Base-by-base conservation (phyloP, 2,888 invertebrate genomes). In the Aleiodes alternator region DNA sequence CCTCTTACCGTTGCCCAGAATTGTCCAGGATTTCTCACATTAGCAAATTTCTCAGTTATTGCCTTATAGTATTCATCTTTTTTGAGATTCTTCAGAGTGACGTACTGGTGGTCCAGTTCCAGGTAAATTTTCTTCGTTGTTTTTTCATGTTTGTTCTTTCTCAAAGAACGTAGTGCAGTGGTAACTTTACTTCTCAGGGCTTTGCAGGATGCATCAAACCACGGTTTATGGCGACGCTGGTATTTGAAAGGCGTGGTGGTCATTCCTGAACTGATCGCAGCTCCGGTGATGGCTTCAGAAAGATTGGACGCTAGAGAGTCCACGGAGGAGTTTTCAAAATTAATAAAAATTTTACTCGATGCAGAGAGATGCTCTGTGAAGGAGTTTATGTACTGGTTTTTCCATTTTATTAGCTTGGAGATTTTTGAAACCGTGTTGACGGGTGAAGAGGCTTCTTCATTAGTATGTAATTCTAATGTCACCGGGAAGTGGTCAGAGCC, bases 401-500 rank as follows among this genome's bases (percentile, higher is more conserved):
- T 56, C 56, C 56, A 56, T n/a, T 16, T n/a, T 4, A 56, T 7
- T 11, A 4, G 3, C 4, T 5, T 16, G 14, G 56, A 16, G 56
- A 16, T n/a, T 56, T 56, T 4, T 16, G 16, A 4, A 3, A 23
- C 3, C 9, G n/a, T 8, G 14, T 5, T 11, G 56, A 8, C 9
- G n/a, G 56, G 4, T n/a, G 8, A 4, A 16, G 8, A 9, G 14
- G 9, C 3, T n/a, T 56, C 9, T n/a, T 14, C 56, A 16, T 56
- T 5, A 14, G 34, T 34, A 34, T 34, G 9, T 4, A 56, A 16
- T 16, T 14, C 56, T 14, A 56, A 16, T 8, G 4, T 56, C 8
- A 56, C 56, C 16, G 56, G 56, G 9, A 56, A 56, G 9, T 56
- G 56, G 9, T 56, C 56, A 3, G 16, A 56, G 14, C 56, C 56